Conservation (phyloP, 2,888 invertebrate genomes). For the Criorhina ranunculi region DNA sequence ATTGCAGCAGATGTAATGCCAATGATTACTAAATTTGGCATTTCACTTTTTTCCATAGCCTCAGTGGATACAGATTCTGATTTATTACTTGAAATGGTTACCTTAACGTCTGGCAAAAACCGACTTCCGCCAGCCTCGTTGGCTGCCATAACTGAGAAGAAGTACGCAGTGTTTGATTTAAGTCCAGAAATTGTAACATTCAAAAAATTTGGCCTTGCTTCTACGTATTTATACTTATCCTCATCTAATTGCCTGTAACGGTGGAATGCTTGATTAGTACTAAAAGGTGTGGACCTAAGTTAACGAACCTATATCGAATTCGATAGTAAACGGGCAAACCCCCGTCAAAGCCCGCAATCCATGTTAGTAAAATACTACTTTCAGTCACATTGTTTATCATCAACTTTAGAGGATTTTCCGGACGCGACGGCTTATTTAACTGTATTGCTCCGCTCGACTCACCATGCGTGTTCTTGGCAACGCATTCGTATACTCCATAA, state of each 20-base stretch:
- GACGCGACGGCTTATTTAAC: slow-evolving; percentile 81
- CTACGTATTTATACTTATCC: slow-evolving; percentile 82
- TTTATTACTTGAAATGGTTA: slow-evolving; percentile 49
- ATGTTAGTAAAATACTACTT: slow-evolving; percentile 80
- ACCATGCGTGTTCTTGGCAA: slow-evolving; percentile 81
- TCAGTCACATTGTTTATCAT: slow-evolving; percentile 81
- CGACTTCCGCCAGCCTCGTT: slow-evolving; percentile 83
- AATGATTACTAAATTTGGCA: slow-evolving; percentile 83
- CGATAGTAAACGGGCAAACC: slow-evolving; percentile 82
- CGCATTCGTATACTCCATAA: slow-evolving; percentile 82
- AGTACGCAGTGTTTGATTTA: slow-evolving; percentile 81
- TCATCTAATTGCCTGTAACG: slow-evolving; percentile 79
- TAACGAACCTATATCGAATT: slow-evolving; percentile 78
- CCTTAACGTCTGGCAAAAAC: slow-evolving; percentile 81
- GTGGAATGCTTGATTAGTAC: background rate
- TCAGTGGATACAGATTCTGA: slow-evolving; percentile 81
- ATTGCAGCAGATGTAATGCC: slow-evolving; percentile 83
- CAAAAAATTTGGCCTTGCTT: slow-evolving; percentile 80
- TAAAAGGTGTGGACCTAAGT: background rate
- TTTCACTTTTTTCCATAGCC: slow-evolving; percentile 82
- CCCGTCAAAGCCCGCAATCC: slow-evolving; percentile 82
- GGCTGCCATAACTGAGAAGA: slow-evolving; percentile 82
- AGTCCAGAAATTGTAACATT: slow-evolving; percentile 81
- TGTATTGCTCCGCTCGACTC: slow-evolving; percentile 82
- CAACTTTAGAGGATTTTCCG: slow-evolving; percentile 80